Percentiles rank a stretch among this genome's conserved stretches.
Evolutionary conservation across 2,888 invertebrate species (phyloP).

Genomic region (Yponomeuta cagnagella): DNA sequence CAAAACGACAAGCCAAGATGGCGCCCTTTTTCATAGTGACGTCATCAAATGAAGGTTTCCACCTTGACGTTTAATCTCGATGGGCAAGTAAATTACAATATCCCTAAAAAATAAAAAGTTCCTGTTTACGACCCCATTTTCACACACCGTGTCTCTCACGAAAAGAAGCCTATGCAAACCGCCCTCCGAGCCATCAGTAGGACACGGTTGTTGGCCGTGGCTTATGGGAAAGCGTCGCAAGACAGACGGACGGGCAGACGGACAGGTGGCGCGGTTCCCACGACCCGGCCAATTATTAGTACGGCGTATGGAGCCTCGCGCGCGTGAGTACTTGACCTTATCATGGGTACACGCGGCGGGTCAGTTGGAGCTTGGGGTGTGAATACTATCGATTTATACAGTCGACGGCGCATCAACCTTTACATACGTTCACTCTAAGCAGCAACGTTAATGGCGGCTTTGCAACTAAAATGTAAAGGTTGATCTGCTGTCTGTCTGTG

Average conservation of each 20-base stretch:
- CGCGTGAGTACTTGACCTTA: constrained; percentile 26
- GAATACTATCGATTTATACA: background rate
- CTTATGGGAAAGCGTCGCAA: constrained; percentile 14
- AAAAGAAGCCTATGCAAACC: background rate
- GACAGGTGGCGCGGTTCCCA: constrained; percentile 51
- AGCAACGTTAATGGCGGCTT: too few relatives aligned
- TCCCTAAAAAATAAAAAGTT: too few relatives aligned
- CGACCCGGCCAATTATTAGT: constrained; percentile 44
- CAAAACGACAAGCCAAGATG: too few relatives aligned
- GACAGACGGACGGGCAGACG: constrained; percentile 23
- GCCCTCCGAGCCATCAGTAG: background rate
- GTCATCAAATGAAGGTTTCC: too few relatives aligned
- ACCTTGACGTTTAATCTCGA: too few relatives aligned
- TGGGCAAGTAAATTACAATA: too few relatives aligned
- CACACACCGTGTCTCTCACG: background rate
- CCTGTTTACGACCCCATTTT: background rate
- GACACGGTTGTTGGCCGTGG: constrained; percentile 15
- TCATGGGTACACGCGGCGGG: constrained; percentile 17
- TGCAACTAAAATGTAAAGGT: too few relatives aligned
- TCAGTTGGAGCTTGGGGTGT: constrained; percentile 18
- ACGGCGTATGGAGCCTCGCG: constrained; percentile 18
- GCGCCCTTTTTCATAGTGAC: too few relatives aligned
- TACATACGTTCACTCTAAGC: too few relatives aligned
- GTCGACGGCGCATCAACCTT: too few relatives aligned
- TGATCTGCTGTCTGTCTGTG: too few relatives aligned